phyloP scores from a whole-genome alignment of 1,140 invertebrate species.

The Ephestia elutella region DNA sequence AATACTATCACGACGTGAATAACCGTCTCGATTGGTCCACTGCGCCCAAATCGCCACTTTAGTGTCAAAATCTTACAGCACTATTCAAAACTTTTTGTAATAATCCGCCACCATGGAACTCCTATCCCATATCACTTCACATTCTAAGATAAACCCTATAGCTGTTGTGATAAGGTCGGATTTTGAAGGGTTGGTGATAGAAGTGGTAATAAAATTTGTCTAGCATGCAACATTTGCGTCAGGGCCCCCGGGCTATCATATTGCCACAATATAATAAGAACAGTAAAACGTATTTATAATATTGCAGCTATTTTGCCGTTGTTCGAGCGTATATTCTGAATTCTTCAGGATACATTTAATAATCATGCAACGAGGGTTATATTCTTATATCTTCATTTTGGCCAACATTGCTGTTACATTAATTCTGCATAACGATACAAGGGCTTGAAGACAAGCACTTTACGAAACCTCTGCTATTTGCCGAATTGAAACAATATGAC shows the following conservation, averaged over 20 bases:
- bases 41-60: constrained; percentile 3
- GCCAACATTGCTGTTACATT: too few relatives aligned
- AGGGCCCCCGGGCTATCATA: not conserved
- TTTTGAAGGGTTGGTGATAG: not conserved
- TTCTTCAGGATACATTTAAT: too few relatives aligned
- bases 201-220: constrained; percentile 11
- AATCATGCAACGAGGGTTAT: too few relatives aligned
- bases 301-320: not conserved
- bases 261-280: not conserved
- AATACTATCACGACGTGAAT: not conserved
- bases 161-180: not conserved
- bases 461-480: too few relatives aligned
- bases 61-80: constrained; percentile 10
- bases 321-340: too few relatives aligned
- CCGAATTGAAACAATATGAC: too few relatives aligned
- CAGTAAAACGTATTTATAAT: not conserved
- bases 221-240: constrained; percentile 7
- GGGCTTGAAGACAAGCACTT: too few relatives aligned
- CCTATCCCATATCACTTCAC: not conserved
- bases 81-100: constrained; percentile 11
- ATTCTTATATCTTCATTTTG: too few relatives aligned
- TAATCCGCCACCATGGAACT: constrained; percentile 3
- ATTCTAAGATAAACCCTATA: not conserved
- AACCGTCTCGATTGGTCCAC: not conserved
- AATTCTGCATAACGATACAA: too few relatives aligned